A percentile compares a stretch with the other conserved stretches of the same genome.
Conservation (phyloP, 2,888 invertebrate species). For the Phorcus lineatus region DNA sequence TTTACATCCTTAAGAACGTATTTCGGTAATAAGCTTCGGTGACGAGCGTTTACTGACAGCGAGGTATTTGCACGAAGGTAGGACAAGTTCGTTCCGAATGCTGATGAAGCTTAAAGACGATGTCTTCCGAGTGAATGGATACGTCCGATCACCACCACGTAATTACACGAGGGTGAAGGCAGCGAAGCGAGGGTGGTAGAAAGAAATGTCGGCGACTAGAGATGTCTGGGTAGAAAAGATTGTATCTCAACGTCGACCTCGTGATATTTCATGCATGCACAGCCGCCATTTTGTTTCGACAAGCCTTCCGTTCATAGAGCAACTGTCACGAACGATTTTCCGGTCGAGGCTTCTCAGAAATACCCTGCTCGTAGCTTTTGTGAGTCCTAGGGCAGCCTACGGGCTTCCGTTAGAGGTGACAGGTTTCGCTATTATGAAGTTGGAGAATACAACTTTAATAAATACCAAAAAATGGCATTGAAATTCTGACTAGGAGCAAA, state of each 20-base stretch:
- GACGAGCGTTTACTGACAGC: background rate
- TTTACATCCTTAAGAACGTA: background rate
- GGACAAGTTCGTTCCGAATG: background rate
- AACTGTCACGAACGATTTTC: background rate
- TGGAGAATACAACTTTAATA: too few relatives aligned
- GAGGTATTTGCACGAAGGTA: background rate
- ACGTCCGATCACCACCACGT: slow-evolving; percentile 2
- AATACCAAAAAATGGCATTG: too few relatives aligned
- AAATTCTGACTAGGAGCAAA: too few relatives aligned
- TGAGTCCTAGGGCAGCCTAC: background rate
- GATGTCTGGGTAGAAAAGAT: background rate
- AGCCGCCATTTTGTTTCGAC: slow-evolving; percentile 1
- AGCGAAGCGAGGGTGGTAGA: background rate
- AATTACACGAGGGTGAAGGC: background rate
- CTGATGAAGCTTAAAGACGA: background rate
- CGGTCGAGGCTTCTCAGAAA: background rate
- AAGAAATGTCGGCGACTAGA: background rate
- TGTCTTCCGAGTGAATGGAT: background rate
- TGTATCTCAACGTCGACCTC: background rate
- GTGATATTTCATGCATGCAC: background rate
- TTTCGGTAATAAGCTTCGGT: background rate
- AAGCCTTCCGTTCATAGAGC: background rate
- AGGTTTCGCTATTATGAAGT: background rate
- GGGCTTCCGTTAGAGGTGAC: background rate
- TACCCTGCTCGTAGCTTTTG: background rate